phyloP scores from a whole-genome alignment of 2,797 vertebrate species.

The Nyctalus aviator region DNA sequence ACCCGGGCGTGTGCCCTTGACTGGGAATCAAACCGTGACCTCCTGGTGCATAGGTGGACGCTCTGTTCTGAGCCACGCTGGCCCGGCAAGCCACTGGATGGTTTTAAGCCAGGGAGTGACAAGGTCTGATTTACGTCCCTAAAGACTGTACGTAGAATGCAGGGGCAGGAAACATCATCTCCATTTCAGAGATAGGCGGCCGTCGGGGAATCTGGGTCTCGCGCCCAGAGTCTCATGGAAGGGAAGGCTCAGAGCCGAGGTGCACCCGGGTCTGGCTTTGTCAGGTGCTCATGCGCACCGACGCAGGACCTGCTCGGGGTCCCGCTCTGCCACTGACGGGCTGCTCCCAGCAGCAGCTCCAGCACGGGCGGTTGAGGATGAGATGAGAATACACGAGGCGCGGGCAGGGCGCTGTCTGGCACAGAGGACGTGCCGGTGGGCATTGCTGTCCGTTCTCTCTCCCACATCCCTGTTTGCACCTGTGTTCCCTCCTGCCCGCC shows the following conservation, averaged over 20 bases:
- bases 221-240: not conserved
- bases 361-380: not conserved
- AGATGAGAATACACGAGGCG: fast-evolving
- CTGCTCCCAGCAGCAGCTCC: not conserved
- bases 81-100: not conserved
- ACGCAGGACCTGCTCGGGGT: not conserved
- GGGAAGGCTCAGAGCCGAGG: not conserved
- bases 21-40: too few relatives aligned
- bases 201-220: not conserved
- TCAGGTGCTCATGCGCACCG: fast-evolving
- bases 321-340: not conserved
- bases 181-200: not conserved
- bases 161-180: not conserved
- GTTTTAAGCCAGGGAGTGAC: not conserved
- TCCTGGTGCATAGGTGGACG: too few relatives aligned
- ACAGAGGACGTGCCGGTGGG: fast-evolving
- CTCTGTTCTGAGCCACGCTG: too few relatives aligned
- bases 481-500: too few relatives aligned
- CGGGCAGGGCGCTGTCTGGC: not conserved
- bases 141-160: not conserved
- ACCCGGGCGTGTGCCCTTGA: too few relatives aligned
- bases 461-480: not conserved
- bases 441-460: fast-evolving
- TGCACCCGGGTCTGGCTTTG: not conserved
- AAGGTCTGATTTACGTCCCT: not conserved